phyloP scores from a whole-genome alignment of 2,888 invertebrate genomes.

The Opisthograptis luteolata region DNA sequence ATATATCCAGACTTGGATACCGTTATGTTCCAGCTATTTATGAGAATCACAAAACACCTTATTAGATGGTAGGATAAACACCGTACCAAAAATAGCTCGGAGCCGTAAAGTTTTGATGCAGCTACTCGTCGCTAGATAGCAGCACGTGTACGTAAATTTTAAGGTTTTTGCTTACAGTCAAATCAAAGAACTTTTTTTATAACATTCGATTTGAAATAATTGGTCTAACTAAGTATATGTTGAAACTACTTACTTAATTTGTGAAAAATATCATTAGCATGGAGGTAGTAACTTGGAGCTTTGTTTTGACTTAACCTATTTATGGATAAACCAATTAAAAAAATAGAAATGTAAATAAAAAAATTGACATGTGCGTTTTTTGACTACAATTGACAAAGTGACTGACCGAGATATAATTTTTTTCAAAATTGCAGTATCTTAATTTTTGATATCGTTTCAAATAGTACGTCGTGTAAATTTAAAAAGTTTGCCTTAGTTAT shows the following conservation, averaged over 20 bases:
- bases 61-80: not conserved
- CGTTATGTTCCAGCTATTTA: conserved; percentile 45
- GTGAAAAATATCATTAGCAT: no score
- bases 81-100: not conserved
- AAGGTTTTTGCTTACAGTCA: no score
- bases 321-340: not conserved
- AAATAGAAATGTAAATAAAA: not conserved
- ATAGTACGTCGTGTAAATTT: not conserved
- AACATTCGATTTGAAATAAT: no score
- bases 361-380: not conserved
- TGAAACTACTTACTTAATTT: no score
- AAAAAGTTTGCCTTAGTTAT: not conserved
- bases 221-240: no score
- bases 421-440: conserved; percentile 62
- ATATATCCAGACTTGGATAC: conserved; percentile 50
- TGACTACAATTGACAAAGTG: not conserved
- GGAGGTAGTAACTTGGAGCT: no score
- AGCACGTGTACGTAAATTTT: conserved; percentile 17
- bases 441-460: not conserved
- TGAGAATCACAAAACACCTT: conserved; percentile 21
- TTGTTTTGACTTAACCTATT: not conserved
- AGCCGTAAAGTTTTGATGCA: not conserved
- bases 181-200: no score
- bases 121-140: conserved; percentile 53
- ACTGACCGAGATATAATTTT: conserved; percentile 36